Percentiles rank a stretch among this genome's conserved stretches.
These are phyloP conservation scores for Lepilemur ruficaudatus DNA, from an alignment of 2,797 vertebrate species.

Conservation along the genomic window DNA sequence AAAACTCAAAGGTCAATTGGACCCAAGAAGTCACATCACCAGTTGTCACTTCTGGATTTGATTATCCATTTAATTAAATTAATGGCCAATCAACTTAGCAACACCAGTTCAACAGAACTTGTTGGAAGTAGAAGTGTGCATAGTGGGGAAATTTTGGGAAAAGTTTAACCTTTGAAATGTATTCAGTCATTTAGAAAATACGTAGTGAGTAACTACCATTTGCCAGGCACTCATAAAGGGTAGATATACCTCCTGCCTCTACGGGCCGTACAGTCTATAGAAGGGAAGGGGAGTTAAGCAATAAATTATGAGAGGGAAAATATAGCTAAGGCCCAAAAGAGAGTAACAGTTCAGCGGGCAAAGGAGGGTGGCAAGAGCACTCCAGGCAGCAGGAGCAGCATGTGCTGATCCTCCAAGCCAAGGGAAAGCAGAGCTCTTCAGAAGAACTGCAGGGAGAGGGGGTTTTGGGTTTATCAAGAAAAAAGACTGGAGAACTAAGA, in stretches of 20 bases:
- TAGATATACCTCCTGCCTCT: background rate
- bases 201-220: background rate
- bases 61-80: background rate
- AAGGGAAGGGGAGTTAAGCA: background rate
- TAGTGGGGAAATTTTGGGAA: background rate
- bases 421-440: background rate
- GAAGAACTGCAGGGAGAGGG: background rate
- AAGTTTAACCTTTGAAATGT: background rate
- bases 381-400: background rate
- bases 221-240: background rate
- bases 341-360: background rate
- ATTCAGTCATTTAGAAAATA: background rate
- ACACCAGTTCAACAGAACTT: background rate
- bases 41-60: background rate
- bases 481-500: background rate
- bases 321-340: background rate
- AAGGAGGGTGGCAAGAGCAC: background rate
- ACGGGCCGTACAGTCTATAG: background rate
- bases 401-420: background rate
- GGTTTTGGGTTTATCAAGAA: background rate
- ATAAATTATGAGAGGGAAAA: slow-evolving; percentile 18
- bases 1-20: background rate
- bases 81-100: background rate
- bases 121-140: background rate
- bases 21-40: background rate